Evolutionary conservation across 92 coral and sea anemone species (phyloP).

Genomic region (Palythoa heliodiscus): DNA sequence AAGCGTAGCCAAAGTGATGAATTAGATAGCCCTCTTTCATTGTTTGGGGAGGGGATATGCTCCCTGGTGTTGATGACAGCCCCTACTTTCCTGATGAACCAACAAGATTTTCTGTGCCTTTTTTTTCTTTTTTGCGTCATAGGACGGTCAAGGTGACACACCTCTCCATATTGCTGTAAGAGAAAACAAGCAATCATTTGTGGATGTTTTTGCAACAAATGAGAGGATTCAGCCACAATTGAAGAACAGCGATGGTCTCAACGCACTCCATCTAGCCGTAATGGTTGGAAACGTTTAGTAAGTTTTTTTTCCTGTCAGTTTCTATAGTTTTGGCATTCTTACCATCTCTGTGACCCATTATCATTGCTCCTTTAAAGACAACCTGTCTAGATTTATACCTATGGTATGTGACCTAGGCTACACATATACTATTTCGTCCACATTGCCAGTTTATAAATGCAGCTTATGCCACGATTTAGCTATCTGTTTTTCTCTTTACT

Average conservation of each 20-base stretch:
- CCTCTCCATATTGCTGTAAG: constrained; percentile 31
- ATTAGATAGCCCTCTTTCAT: too few species aligned
- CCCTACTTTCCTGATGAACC: neutral
- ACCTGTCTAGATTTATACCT: too few species aligned
- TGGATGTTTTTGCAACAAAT: neutral
- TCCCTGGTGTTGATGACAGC: too few species aligned
- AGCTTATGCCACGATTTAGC: too few species aligned
- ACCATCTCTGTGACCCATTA: neutral
- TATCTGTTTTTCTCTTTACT: too few species aligned
- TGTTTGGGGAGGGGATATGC: too few species aligned
- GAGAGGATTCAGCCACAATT: neutral
- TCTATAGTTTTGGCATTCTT: too few species aligned
- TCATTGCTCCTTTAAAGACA: neutral
- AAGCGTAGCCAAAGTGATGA: too few species aligned
- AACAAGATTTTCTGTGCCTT: neutral
- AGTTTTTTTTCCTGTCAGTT: neutral
- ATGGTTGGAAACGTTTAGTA: constrained; percentile 15
- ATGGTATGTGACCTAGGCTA: too few species aligned
- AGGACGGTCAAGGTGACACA: constrained; percentile 31
- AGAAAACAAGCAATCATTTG: neutral
- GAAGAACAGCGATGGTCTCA: neutral
- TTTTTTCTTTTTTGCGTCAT: neutral
- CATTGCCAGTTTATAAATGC: too few species aligned
- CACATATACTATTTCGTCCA: too few species aligned
- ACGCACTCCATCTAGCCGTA: constrained; percentile 19